phyloP scores from a whole-genome alignment of 1,140 invertebrate species.

The Coptotermes formosanus region DNA sequence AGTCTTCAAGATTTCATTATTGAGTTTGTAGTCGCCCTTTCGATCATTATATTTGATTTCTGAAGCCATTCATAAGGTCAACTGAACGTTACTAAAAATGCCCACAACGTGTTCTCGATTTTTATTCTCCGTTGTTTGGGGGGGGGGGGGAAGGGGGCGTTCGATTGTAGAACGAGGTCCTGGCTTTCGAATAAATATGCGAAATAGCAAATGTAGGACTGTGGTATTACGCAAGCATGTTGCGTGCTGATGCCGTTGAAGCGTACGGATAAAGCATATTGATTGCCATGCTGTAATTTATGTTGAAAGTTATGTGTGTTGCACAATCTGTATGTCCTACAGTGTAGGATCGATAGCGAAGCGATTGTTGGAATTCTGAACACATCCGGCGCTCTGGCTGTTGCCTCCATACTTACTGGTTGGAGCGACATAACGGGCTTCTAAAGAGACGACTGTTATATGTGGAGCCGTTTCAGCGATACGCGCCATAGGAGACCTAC shows the following conservation, averaged over 20 bases:
- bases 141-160: neutral
- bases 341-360: neutral
- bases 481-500: neutral
- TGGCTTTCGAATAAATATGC: neutral
- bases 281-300: neutral
- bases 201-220: neutral
- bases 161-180: neutral
- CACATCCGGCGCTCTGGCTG: neutral
- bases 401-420: neutral
- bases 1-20: too few species aligned
- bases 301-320: neutral
- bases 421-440: neutral
- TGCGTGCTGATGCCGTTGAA: neutral
- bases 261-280: neutral
- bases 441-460: neutral
- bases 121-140: neutral
- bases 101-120: neutral
- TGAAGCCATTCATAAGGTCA: neutral
- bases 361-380: neutral
- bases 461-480: neutral
- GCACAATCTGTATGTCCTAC: neutral
- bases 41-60: neutral
- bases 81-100: neutral
- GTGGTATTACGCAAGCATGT: neutral
- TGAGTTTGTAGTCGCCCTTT: too few species aligned